Base-by-base conservation (phyloP, 1,140 invertebrate genomes). In the Ostrea edulis region DNA sequence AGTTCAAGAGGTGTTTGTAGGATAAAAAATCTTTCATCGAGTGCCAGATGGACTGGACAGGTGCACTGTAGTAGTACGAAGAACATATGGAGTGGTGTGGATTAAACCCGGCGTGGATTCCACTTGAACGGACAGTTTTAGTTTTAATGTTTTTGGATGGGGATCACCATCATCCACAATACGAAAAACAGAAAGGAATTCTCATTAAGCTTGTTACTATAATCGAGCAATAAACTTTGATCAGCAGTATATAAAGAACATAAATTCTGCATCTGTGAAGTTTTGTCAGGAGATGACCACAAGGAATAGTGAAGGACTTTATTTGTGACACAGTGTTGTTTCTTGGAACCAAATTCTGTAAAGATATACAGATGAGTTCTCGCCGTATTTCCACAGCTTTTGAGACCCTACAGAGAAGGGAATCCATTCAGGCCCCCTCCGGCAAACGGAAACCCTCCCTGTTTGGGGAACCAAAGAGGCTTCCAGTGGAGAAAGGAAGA, bases 141-240 rank as follows among this genome's bases (percentile, higher is more conserved):
- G 55, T 62, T 17, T 17, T n/a, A 62, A 62, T 62, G 14, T 20
- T 44, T 62, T 62, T 20, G 55, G 17, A 4, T 62, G 3, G 12
- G 29, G 29, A 25, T 25, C 68, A 35, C 29, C 29, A 3, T 35
- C 68, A 77, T 11, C 35, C 68, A 77, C 22, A 29, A 77, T 25
- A 17, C 12, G 68, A 7, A 77, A 77, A 71, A 12, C 25, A 25
- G 22, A 25, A 29, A 5, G 29, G 22, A 29, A 0, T 22, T 29
- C 22, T 8, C 2, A 77, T 35, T 77, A 77, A 29, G 22, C 25
- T 77, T 25, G 29, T 77, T 44, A 17, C 35, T 29, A 77, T 77
- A 77, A 77, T 77, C 68, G 68, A 77, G 29, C 29, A 77, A 77
- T 77, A 77, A 77, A 77, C 68, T 77, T 29, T 77, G 11, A 9